These are phyloP conservation scores for Bugulina stolonifera DNA, from an alignment of 2,888 invertebrate species.

Conservation along the genomic window DNA sequence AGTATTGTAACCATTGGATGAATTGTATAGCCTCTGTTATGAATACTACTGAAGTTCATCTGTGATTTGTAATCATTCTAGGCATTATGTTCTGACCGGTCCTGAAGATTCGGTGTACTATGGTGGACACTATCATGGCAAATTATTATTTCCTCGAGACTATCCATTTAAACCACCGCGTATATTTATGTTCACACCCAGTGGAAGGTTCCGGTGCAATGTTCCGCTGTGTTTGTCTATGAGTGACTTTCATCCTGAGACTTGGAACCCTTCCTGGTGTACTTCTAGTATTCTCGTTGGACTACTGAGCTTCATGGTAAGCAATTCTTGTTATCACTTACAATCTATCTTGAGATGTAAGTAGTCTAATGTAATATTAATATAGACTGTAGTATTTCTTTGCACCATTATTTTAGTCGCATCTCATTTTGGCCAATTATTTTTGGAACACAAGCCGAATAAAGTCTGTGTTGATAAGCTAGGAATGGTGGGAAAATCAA, in stretches of 20 bases:
- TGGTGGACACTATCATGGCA: slow-evolving; percentile 83
- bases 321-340: too few species aligned
- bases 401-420: background rate
- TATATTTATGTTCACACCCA: slow-evolving; percentile 98
- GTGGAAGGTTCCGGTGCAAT: slow-evolving; percentile 64
- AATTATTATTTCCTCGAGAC: slow-evolving; percentile 89
- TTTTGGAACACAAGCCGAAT: too few species aligned
- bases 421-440: background rate
- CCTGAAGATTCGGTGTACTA: slow-evolving; percentile 86
- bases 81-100: slow-evolving; percentile 93
- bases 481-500: too few species aligned
- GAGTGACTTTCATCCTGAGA: slow-evolving; percentile 91
- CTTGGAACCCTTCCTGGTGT: slow-evolving; percentile 98
- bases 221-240: slow-evolving; percentile 79
- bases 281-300: slow-evolving; percentile 96
- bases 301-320: slow-evolving; percentile 88
- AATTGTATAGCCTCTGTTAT: slow-evolving; percentile 63
- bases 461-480: too few species aligned
- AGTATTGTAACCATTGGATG: background rate
- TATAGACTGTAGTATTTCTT: background rate
- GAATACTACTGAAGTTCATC: slow-evolving; percentile 66
- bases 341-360: background rate
- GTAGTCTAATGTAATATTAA: slow-evolving; percentile 26
- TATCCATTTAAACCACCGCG: slow-evolving; percentile 96
- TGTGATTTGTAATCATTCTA: slow-evolving; percentile 50